phyloP scores from a whole-genome alignment of 2,113 vertebrate genomes.

The Labeo catla region DNA sequence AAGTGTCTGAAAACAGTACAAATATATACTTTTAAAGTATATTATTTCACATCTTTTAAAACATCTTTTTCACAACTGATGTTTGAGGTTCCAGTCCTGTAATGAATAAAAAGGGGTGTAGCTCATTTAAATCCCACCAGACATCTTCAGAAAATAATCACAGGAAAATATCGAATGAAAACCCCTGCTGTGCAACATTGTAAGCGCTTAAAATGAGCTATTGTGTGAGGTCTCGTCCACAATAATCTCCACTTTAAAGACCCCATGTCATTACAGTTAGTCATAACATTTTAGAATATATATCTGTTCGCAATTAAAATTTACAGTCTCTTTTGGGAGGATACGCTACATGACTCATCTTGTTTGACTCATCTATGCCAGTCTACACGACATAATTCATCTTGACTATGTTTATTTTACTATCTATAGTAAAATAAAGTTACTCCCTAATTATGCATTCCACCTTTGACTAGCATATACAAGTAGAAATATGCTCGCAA shows the following conservation, averaged over 20 bases:
- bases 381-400: no score
- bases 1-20: background rate
- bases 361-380: no score
- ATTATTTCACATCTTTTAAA: background rate
- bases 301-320: background rate
- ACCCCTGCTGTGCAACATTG: background rate
- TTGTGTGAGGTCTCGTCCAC: background rate
- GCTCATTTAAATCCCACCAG: background rate
- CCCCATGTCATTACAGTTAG: background rate
- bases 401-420: background rate
- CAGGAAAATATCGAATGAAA: background rate
- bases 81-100: background rate
- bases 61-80: background rate
- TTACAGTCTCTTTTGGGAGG: background rate
- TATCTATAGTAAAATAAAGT: background rate
- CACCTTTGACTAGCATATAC: background rate
- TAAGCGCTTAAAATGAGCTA: background rate
- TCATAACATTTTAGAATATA: background rate
- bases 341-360: background rate
- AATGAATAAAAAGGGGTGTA: background rate
- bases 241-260: constrained; percentile 11
- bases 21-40: background rate
- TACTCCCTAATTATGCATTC: background rate
- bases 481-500: background rate
- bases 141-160: constrained; percentile 5